Evolutionary conservation across 2,113 vertebrate genomes (phyloP).

Genomic region (Eublepharis macularius): DNA sequence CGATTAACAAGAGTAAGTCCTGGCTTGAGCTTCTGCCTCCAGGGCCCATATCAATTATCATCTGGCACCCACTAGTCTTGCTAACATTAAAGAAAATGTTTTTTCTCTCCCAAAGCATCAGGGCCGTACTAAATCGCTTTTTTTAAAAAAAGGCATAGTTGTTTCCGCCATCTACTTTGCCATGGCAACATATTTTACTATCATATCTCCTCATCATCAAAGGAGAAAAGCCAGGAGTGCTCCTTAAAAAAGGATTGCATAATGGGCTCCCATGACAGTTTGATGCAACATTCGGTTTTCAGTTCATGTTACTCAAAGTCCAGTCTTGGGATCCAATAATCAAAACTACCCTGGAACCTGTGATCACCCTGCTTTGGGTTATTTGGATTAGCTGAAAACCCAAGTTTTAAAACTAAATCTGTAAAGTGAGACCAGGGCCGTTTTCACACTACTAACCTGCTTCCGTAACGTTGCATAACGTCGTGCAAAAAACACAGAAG

Average conservation of each 20-base stretch:
- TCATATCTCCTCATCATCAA: background rate
- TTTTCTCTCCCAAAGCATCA: slow-evolving; percentile 70
- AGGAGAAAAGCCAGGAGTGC: background rate
- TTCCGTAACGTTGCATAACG: no score
- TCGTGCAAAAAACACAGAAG: no score
- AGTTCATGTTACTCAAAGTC: background rate
- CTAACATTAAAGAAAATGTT: slow-evolving; percentile 70
- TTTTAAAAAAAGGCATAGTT: slow-evolving; percentile 27
- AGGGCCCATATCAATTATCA: slow-evolving; percentile 72
- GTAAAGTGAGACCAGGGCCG: no score
- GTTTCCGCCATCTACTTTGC: slow-evolving; percentile 51
- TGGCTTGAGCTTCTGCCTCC: slow-evolving; percentile 70
- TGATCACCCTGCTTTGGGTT: background rate
- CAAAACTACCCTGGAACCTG: background rate
- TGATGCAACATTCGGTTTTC: background rate
- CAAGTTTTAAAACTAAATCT: background rate
- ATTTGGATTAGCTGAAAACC: background rate
- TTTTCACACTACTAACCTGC: no score
- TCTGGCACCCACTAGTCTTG: slow-evolving; percentile 77
- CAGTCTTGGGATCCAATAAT: background rate
- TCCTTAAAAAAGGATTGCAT: background rate
- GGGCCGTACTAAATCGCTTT: slow-evolving; percentile 47
- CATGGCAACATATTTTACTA: slow-evolving; percentile 47
- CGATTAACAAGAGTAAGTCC: slow-evolving; percentile 67
- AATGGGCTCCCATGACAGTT: background rate